phyloP scores from a whole-genome alignment of 2,888 invertebrate genomes.

The Sipha maydis region DNA sequence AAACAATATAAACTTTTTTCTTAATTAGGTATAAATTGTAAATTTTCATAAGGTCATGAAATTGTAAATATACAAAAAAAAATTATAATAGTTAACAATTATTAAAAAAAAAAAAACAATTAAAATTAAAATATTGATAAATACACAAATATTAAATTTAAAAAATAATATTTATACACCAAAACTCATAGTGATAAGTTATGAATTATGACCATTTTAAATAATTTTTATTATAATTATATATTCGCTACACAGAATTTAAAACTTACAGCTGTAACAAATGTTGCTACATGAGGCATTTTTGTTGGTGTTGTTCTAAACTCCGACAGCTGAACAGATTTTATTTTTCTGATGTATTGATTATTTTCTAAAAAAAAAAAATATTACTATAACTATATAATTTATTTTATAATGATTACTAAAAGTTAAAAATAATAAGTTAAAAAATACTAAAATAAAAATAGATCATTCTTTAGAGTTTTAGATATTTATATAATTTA shows the following conservation, averaged over 20 bases:
- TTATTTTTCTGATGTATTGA: background rate
- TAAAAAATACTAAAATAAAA: too few species aligned
- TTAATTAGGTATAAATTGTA: too few species aligned
- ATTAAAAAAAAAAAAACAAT: background rate
- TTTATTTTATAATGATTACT: too few species aligned
- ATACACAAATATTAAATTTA: background rate
- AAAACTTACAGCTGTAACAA: conserved; percentile 17
- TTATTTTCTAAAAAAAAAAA: background rate
- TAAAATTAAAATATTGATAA: background rate
- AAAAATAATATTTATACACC: background rate
- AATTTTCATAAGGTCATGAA: too few species aligned
- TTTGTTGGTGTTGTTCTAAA: background rate
- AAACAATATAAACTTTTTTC: too few species aligned
- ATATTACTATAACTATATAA: background rate
- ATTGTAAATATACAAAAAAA: too few species aligned
- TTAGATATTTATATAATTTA: background rate
- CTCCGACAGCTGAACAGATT: background rate
- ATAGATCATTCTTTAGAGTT: too few species aligned
- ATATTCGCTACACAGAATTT: background rate
- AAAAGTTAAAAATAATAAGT: too few species aligned
- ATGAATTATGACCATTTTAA: too few species aligned
- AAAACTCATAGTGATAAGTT: too few species aligned
- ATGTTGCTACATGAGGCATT: background rate
- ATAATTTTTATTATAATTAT: background rate
- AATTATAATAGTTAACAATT: too few species aligned